Conservation (phyloP, 2,797 vertebrate species). For the Arnoldichthys spilopterus region DNA sequence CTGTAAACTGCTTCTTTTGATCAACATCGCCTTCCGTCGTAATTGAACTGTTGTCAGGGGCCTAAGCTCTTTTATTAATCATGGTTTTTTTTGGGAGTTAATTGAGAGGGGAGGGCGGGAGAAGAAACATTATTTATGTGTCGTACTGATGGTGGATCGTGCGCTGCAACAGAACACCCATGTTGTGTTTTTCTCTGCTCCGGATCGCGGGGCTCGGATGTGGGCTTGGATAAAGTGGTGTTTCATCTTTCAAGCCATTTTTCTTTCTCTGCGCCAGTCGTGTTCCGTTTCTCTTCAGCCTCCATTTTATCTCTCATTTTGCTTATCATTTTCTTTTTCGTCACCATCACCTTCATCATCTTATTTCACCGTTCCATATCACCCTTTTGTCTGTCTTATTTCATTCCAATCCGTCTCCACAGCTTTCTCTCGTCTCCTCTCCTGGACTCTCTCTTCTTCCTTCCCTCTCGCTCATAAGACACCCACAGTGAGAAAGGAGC, state of each 20-base stretch:
- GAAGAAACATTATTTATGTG: slow-evolving; percentile 18
- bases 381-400: slow-evolving; percentile 14
- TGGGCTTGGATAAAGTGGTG: background rate
- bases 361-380: background rate
- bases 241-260: slow-evolving; percentile 1
- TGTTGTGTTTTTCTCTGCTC: background rate
- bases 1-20: slow-evolving; percentile 47
- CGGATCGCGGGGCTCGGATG: background rate
- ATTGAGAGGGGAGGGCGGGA: slow-evolving; percentile 41
- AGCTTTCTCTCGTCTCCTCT: background rate
- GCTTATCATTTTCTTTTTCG: background rate
- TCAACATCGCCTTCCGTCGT: slow-evolving; percentile 42
- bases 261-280: background rate
- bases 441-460: background rate
- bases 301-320: background rate
- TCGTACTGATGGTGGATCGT: background rate
- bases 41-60: slow-evolving; percentile 53
- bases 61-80: slow-evolving; percentile 47
- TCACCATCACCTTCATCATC: background rate
- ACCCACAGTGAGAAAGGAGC: slow-evolving; percentile 59
- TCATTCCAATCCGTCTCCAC: background rate
- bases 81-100: slow-evolving; percentile 52
- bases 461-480: slow-evolving; percentile 59
- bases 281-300: background rate
- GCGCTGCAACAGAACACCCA: background rate